Base-by-base conservation (phyloP, 1,140 invertebrate genomes). In the Calephelis nemesis region DNA sequence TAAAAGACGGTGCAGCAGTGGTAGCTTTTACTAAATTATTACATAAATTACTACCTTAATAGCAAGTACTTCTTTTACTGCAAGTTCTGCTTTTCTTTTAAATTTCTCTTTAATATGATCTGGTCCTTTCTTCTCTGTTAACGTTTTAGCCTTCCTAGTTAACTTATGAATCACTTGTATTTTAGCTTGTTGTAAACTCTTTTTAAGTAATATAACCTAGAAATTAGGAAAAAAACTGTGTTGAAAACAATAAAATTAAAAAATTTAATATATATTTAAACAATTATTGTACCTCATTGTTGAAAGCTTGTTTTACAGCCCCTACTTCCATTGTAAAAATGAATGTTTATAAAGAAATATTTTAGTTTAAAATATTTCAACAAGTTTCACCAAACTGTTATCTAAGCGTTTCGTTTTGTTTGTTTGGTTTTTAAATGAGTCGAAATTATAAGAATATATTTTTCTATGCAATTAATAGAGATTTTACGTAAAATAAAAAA, bases 261-360 rank as follows among this genome's bases (percentile, higher is more conserved):
- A 69, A 39, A 7, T 12, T 7, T 42, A 40, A 1, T 50, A 39
- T 1, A 40, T 58, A 7, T 49, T 40, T n/a, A 7, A 39, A 12
- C 62, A 11, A 13, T 1, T 11, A 63, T 73, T 40, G 67, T 73
- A 89, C 88, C 82, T 90, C 87, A 74, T 87, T 90, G 71, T 90
- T 90, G 75, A 86, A 90, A 5, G 82, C 86, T 74, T 89, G 87
- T 83, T 90, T 90, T 2, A 90, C 88, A 54, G 88, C 88, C 47
- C 88, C 88, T 54, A 90, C 82, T 76, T 90, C 88, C 88, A 90
- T 90, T 76, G 71, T 83, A 40, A 9, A 68, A 47, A 30, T 30
- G 30, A 30, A 30, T 30, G 30, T 30, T 30, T 30, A 19, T 42
- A 58, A 11, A 19, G 5, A 10, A 58, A 39, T 42, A 39, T 30